phyloP scores from a whole-genome alignment of 2,113 vertebrate species.

The Leptobrachium ailaonicum region DNA sequence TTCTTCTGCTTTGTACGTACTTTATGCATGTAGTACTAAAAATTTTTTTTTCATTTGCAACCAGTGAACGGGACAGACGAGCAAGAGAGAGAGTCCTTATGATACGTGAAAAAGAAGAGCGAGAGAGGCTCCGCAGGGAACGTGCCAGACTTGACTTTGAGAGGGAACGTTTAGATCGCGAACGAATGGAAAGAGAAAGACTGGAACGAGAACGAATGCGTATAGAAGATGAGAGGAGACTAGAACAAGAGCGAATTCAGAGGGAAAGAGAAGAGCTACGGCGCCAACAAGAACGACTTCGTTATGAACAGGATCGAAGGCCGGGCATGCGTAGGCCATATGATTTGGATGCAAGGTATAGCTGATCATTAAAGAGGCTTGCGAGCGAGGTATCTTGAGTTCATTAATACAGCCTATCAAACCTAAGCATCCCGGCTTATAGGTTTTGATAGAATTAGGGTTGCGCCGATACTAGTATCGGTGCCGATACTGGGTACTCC shows the following conservation, averaged over 20 bases:
- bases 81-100: slow-evolving; percentile 85
- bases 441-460: no score
- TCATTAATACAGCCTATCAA: no score
- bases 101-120: slow-evolving; percentile 83
- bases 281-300: slow-evolving; percentile 89
- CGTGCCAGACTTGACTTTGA: slow-evolving; percentile 85
- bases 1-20: no score
- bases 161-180: slow-evolving; percentile 83
- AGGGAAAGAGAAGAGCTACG: slow-evolving; percentile 90
- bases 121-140: slow-evolving; percentile 80
- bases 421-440: no score
- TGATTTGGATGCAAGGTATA: slow-evolving; percentile 79
- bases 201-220: slow-evolving; percentile 88
- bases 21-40: no score
- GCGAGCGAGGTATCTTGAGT: not conserved
- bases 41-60: not conserved
- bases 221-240: slow-evolving; percentile 86
- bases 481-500: no score
- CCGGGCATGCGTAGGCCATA: slow-evolving; percentile 79
- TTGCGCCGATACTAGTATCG: no score
- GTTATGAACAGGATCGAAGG: slow-evolving; percentile 86
- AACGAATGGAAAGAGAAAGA: slow-evolving; percentile 87
- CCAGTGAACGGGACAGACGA: slow-evolving; percentile 74
- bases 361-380: not conserved
- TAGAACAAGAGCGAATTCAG: slow-evolving; percentile 92